Conservation (phyloP, 2,888 invertebrate species). For the Lapara coniferarum region DNA sequence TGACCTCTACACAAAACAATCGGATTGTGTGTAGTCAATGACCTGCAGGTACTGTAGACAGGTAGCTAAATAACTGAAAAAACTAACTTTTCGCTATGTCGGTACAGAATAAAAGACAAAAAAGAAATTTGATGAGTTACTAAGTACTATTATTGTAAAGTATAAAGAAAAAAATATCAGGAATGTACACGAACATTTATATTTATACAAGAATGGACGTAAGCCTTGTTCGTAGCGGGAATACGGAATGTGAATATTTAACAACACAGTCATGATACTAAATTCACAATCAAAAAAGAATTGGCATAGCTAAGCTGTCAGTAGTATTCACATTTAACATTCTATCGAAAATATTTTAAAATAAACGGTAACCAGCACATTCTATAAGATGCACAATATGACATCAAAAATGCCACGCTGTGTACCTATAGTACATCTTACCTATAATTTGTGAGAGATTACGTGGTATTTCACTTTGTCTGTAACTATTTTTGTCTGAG, state of each 20-base stretch:
- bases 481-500: background rate
- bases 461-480: background rate
- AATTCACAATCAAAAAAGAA: conserved; percentile 2
- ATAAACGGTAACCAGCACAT: background rate
- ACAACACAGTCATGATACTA: conserved; percentile 3
- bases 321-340: no score
- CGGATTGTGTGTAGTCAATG: no score
- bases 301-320: background rate
- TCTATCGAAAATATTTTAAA: background rate
- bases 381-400: background rate
- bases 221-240: conserved; percentile 18
- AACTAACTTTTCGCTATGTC: no score
- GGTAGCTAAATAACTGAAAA: no score
- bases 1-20: no score
- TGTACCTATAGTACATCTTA: background rate
- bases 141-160: no score
- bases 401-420: background rate
- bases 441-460: background rate
- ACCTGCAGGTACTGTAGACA: no score
- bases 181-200: background rate
- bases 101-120: no score
- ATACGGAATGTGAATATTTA: conserved; percentile 22
- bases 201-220: conserved; percentile 19
- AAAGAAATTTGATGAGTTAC: no score
- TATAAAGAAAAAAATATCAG: no score